These are phyloP conservation scores for Diabrotica balteata DNA, from an alignment of 2,888 invertebrate species.

Conservation along the genomic window DNA sequence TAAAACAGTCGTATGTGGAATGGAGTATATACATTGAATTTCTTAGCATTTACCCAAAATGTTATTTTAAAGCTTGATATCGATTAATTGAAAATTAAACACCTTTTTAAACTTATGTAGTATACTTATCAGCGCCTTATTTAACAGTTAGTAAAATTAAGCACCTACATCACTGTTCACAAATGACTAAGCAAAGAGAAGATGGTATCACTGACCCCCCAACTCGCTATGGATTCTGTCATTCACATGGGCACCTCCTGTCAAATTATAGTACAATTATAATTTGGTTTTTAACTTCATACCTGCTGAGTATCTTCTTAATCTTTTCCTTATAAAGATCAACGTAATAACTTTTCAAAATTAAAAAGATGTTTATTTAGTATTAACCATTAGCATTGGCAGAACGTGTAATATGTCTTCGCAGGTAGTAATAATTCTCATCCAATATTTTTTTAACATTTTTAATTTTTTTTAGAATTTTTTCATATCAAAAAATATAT, in stretches of 20 bases:
- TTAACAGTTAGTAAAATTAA: no score
- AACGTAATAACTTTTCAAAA: slow-evolving; percentile 18
- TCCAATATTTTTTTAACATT: no score
- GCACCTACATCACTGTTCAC: slow-evolving; percentile 17
- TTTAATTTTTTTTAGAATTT: no score
- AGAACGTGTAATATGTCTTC: no score
- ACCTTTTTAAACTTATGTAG: no score
- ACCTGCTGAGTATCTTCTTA: slow-evolving; percentile 34
- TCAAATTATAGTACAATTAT: slow-evolving; percentile 56
- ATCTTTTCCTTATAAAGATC: slow-evolving; percentile 34
- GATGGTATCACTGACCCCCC: slow-evolving; percentile 58
- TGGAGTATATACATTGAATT: no score
- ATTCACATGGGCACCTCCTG: slow-evolving; percentile 58
- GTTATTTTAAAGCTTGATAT: neutral
- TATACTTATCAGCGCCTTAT: neutral
- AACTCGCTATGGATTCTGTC: slow-evolving; percentile 56
- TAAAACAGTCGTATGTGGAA: no score
- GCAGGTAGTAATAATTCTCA: no score
- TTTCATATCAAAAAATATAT: no score
- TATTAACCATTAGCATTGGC: no score
- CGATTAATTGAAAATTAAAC: neutral
- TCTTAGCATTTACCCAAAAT: no score
- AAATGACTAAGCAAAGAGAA: slow-evolving; percentile 51
- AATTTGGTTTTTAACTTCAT: slow-evolving; percentile 42
- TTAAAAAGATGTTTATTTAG: slow-evolving; percentile 12